phyloP scores from a whole-genome alignment of 2,113 vertebrate genomes.

The Carettochelys insculpta region DNA sequence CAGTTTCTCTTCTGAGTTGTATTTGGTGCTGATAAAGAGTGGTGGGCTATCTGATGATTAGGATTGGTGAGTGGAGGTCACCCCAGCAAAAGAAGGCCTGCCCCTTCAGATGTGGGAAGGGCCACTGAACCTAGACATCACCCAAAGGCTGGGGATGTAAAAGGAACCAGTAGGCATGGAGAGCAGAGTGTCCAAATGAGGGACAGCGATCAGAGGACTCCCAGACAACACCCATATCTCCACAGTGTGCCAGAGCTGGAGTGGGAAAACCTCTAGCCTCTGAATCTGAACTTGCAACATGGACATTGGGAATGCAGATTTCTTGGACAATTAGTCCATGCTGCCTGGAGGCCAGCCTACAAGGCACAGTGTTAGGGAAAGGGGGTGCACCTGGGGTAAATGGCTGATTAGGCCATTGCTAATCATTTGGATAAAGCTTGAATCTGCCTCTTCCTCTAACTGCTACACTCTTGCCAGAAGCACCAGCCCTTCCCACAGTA shows the following conservation, averaged over 20 bases:
- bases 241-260: not conserved
- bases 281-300: not conserved
- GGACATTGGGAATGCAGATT: not conserved
- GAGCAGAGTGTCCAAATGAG: not conserved
- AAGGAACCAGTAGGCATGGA: not conserved
- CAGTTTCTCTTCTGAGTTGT: not conserved
- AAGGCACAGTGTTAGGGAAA: too few species aligned
- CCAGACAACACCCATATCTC: not conserved
- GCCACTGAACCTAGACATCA: not conserved
- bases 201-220: not conserved
- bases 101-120: not conserved
- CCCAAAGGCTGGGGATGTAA: not conserved
- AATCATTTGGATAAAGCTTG: not conserved
- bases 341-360: not conserved
- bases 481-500: not conserved
- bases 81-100: not conserved
- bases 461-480: not conserved
- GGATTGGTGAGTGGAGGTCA: not conserved
- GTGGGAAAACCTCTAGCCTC: not conserved
- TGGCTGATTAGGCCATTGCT: not conserved
- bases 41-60: not conserved
- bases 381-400: fast-evolving
- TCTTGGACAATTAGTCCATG: not conserved
- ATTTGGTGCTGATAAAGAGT: not conserved
- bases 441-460: not conserved